Evolutionary conservation across 1,140 invertebrate species (phyloP).

Genomic region (Bombus confusus): DNA sequence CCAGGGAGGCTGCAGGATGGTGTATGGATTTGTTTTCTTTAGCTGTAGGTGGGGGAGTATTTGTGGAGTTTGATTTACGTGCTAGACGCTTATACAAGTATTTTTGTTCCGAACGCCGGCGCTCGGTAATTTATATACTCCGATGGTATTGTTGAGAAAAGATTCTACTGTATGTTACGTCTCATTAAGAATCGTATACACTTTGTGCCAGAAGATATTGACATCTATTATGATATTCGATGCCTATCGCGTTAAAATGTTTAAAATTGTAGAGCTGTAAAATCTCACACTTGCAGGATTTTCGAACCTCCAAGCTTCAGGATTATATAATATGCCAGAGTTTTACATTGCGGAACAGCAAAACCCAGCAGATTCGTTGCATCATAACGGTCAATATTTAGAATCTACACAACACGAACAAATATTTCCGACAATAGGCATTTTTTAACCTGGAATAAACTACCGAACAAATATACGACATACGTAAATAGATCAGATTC

Average conservation of each 20-base stretch:
- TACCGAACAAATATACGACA: too few relatives aligned
- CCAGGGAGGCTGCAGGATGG: background rate
- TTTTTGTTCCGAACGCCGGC: background rate
- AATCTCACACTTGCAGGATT: background rate
- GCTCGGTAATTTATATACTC: background rate
- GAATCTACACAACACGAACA: too few relatives aligned
- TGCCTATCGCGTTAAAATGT: background rate
- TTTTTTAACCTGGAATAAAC: too few relatives aligned
- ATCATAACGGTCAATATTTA: too few relatives aligned
- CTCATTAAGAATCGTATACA: background rate
- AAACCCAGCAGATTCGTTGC: background rate
- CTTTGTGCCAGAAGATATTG: background rate
- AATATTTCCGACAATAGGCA: too few relatives aligned
- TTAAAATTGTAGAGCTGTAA: background rate
- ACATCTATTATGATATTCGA: background rate
- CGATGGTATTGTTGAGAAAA: background rate
- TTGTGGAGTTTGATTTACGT: background rate
- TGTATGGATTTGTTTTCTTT: constrained; percentile 14
- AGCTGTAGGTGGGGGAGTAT: background rate
- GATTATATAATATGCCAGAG: too few relatives aligned
- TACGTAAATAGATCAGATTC: too few relatives aligned
- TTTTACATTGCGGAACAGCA: background rate
- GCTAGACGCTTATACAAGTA: background rate
- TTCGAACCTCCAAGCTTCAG: too few relatives aligned
- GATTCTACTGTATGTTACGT: background rate